Evolutionary conservation across 2,113 vertebrate genomes (phyloP), one percentile per base, ranked within the genome.

Genomic region (Agapornis roseicollis): DNA sequence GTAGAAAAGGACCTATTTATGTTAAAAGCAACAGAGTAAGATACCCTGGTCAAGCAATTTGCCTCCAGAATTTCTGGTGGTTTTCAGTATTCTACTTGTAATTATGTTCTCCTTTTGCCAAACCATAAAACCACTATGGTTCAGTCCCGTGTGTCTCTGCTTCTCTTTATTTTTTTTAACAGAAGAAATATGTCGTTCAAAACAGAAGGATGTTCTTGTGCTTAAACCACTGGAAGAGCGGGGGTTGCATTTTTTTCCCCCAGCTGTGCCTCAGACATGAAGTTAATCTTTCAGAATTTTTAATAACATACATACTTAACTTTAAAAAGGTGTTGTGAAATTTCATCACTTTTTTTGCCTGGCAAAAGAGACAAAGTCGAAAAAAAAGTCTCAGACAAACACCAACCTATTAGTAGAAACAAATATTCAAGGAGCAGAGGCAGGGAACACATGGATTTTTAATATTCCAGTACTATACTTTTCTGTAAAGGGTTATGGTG

Each of bases 91-190:
- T 80, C 27, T 55, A 73, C 31, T n/a, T 55, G 18, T 61, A 91
- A 94, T 93, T 83, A 80, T 60, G 17, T 35, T 80, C 50, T 83
- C 12, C 24, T 9, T 53, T 94, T 95, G 90, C 94, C 93, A 97
- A 96, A 95, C 82, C 92, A 93, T 80, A 95, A 94, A 94, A 47
- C 82, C 90, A 90, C 50, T 0, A 10, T 37, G 71, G 76, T 80
- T 90, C 71, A 83, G 64, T 18, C 27, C 27, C 60, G 10, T 10
- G 14, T 46, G 76, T 13, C 58, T 93, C 66, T 73, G 41, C 58
- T 85, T 39, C 46, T 22, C 60, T 70, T 39, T 24, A 41, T 49
- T 69, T 70, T 70, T 68, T 85, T 74, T 13, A 70, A 87, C 49
- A 60, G 42, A 53, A 95, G 44, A 94, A 89, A 77, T 73, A 70